Evolutionary conservation across 1,140 invertebrate species (phyloP).

Genomic region (Schmidtea mediterranea): DNA sequence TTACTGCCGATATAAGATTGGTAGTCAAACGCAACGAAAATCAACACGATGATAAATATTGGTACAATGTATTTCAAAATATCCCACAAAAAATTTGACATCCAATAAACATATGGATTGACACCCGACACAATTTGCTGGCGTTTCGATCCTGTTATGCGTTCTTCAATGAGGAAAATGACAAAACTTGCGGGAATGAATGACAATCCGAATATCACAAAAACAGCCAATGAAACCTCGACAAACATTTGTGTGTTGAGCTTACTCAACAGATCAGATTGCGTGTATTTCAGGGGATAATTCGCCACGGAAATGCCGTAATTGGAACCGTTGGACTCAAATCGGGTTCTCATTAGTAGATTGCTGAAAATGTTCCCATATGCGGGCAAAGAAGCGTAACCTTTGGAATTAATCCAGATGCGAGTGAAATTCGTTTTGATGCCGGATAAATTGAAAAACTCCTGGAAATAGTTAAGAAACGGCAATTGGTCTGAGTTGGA

Average conservation of each 20-base stretch:
- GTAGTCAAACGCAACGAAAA: constrained; percentile 34
- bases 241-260: background rate
- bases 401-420: no score
- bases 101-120: constrained; percentile 27
- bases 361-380: no score
- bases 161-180: constrained; percentile 41
- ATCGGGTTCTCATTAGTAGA: no score
- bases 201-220: constrained; percentile 36
- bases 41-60: constrained; percentile 27
- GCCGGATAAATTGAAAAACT: no score
- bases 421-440: no score
- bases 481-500: no score
- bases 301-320: no score
- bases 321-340: no score
- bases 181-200: constrained; percentile 46
- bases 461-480: no score
- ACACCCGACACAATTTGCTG: constrained; percentile 47
- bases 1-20: constrained; percentile 30
- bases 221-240: constrained; percentile 23
- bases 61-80: constrained; percentile 34
- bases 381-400: no score
- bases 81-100: constrained; percentile 35
- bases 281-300: no score
- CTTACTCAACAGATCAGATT: no score
- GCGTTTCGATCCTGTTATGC: constrained; percentile 35